A percentile compares a stretch with the other conserved stretches of the same genome.
Conservation (phyloP, 2,888 invertebrate genomes). For the Bembecia ichneumoniformis region DNA sequence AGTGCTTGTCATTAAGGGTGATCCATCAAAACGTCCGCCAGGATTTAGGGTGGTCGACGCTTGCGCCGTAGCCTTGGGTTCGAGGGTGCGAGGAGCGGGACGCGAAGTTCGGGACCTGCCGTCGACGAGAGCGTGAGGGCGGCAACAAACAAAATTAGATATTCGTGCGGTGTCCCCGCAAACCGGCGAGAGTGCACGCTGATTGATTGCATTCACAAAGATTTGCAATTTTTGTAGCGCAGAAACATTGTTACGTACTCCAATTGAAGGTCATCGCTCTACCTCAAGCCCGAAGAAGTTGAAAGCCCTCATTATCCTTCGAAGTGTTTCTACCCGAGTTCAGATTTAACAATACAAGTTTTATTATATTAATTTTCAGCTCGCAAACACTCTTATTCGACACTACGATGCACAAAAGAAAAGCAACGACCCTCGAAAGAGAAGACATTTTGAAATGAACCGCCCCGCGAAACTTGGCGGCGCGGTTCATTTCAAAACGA, state of each 20-base stretch:
- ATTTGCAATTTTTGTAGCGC: constrained; percentile 26
- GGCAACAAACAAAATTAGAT: constrained; percentile 68
- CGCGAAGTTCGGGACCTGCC: constrained; percentile 18
- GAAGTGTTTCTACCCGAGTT: constrained; percentile 1
- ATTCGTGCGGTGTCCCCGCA: constrained; percentile 67
- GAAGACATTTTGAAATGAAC: no score
- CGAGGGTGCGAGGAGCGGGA: constrained; percentile 10
- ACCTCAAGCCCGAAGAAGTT: constrained; percentile 1
- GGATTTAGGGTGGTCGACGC: constrained; percentile 67
- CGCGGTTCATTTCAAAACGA: constrained; percentile 32
- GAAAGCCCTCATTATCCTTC: constrained; percentile 4
- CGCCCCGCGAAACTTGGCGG: constrained; percentile 18
- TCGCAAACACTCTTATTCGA: constrained; percentile 10
- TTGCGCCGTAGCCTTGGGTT: constrained; percentile 34
- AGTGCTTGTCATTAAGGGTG: constrained; percentile 71
- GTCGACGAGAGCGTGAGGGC: constrained; percentile 1
- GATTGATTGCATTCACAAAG: constrained; percentile 58
- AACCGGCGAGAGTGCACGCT: constrained; percentile 53
- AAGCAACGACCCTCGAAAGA: constrained; percentile 18
- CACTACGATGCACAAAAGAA: constrained; percentile 19
- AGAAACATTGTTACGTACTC: constrained; percentile 1
- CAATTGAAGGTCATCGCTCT: not conserved
- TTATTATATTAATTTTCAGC: not conserved
- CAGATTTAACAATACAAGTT: not conserved
- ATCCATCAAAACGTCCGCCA: constrained; percentile 71